These are phyloP conservation scores for Magallana ariakensis DNA, from an alignment of 1,140 invertebrate genomes.

Conservation along the genomic window DNA sequence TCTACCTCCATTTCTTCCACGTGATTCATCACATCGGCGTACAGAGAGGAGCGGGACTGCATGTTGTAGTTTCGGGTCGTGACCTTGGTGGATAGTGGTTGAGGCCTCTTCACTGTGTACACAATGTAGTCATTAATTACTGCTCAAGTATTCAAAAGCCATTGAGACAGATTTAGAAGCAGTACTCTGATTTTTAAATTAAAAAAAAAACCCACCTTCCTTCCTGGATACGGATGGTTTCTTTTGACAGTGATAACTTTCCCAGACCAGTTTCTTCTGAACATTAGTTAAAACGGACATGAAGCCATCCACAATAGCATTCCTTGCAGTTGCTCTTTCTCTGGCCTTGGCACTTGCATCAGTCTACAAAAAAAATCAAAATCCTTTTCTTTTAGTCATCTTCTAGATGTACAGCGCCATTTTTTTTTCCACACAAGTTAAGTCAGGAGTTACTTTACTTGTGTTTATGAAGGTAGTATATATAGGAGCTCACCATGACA, in stretches of 20 bases:
- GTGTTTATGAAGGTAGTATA: too few relatives aligned
- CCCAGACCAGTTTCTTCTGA: slow-evolving; percentile 70
- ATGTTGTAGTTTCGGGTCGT: slow-evolving; percentile 60
- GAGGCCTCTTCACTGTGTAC: slow-evolving; percentile 69
- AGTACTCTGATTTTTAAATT: background rate
- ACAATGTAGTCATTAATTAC: slow-evolving; percentile 44
- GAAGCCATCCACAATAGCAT: slow-evolving; percentile 78
- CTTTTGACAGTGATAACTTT: slow-evolving; percentile 60
- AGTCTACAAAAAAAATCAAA: slow-evolving; percentile 54
- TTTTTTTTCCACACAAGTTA: too few relatives aligned
- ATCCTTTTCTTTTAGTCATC: background rate
- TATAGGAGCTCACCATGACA: slow-evolving; percentile 61
- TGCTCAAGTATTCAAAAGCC: background rate
- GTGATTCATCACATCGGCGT: slow-evolving; percentile 74
- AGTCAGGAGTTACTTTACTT: too few relatives aligned
- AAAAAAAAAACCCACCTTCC: slow-evolving; percentile 67
- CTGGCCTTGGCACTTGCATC: slow-evolving; percentile 63
- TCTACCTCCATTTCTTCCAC: slow-evolving; percentile 66
- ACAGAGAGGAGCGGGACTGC: slow-evolving; percentile 70
- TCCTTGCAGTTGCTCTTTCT: slow-evolving; percentile 75
- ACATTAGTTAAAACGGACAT: slow-evolving; percentile 72
- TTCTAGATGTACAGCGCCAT: too few relatives aligned
- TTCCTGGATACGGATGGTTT: slow-evolving; percentile 57
- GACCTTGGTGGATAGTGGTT: slow-evolving; percentile 78
- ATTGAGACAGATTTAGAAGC: background rate